Conservation (phyloP, 2,113 vertebrate species). For the Spilogale gracilis region DNA sequence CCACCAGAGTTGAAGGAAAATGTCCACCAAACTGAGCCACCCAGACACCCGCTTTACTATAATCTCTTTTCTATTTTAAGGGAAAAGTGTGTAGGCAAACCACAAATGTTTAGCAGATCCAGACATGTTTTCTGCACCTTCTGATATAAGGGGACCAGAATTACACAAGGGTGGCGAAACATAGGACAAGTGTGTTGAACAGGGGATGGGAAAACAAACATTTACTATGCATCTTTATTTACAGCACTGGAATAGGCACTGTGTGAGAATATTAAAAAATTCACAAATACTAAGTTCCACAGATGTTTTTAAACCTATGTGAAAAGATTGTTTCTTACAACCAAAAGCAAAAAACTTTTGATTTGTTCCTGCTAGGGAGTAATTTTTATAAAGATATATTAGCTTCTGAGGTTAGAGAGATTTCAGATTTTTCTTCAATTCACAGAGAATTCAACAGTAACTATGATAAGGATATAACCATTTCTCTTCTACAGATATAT, state of each 20-base stretch:
- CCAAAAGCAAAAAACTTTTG: background rate
- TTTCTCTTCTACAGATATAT: constrained; percentile 32
- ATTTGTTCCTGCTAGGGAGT: background rate
- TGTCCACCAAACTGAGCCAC: background rate
- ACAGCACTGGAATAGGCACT: background rate
- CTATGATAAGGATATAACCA: background rate
- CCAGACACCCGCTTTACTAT: background rate
- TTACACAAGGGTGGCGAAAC: background rate
- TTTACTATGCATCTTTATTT: constrained; percentile 27
- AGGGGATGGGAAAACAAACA: background rate
- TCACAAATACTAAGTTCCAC: constrained; percentile 41
- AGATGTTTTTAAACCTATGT: constrained; percentile 28
- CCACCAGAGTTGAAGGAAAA: no score
- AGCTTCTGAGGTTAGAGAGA: background rate
- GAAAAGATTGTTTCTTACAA: constrained; percentile 38
- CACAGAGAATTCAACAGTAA: constrained; percentile 55
- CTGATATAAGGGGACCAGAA: background rate
- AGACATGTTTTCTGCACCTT: background rate
- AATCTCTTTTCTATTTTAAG: constrained; percentile 44
- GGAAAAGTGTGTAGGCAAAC: background rate
- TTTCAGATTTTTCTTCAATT: constrained; percentile 35
- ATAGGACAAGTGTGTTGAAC: background rate
- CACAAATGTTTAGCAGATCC: constrained; percentile 10
- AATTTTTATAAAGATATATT: background rate
- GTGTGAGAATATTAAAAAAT: constrained; percentile 5